Evolutionary conservation across 2,888 invertebrate species (phyloP).

Genomic region (Ectemnius lituratus): DNA sequence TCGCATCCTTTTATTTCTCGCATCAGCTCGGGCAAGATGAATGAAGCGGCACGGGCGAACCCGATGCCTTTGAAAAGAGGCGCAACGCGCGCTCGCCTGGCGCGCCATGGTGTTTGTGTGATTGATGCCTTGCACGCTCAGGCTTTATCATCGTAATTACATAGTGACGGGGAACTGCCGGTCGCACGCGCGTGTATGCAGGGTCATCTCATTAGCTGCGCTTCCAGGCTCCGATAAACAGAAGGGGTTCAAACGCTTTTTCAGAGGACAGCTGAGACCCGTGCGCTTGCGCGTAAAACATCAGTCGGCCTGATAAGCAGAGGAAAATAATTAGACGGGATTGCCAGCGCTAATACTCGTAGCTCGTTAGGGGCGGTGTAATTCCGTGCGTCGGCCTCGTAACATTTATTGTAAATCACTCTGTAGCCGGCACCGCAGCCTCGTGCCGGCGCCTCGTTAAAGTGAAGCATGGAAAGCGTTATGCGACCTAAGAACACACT

Average conservation of each 20-base stretch:
- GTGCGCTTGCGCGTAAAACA: no score
- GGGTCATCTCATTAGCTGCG: no score
- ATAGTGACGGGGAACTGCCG: background rate
- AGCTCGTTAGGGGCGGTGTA: conserved; percentile 9
- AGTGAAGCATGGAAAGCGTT: conserved; percentile 1
- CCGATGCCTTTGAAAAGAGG: background rate
- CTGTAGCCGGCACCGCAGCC: background rate
- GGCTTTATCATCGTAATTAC: background rate
- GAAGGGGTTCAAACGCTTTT: no score
- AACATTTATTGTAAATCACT: conserved; percentile 18
- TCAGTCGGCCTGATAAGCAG: background rate
- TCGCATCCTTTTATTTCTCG: conserved; percentile 13
- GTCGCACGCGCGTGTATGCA: no score
- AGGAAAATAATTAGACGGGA: background rate
- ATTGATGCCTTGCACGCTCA: background rate
- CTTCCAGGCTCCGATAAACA: no score
- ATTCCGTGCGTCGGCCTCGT: conserved; percentile 1
- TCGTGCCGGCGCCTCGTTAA: conserved; percentile 2
- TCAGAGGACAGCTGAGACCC: no score
- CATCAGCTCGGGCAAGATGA: conserved; percentile 23
- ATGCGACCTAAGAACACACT: background rate
- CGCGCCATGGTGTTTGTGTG: background rate
- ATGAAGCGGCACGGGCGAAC: background rate
- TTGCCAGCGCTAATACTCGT: background rate
- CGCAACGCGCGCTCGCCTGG: no score